Base-by-base conservation (phyloP, 2,113 vertebrate species). In the Anhinga anhinga region DNA sequence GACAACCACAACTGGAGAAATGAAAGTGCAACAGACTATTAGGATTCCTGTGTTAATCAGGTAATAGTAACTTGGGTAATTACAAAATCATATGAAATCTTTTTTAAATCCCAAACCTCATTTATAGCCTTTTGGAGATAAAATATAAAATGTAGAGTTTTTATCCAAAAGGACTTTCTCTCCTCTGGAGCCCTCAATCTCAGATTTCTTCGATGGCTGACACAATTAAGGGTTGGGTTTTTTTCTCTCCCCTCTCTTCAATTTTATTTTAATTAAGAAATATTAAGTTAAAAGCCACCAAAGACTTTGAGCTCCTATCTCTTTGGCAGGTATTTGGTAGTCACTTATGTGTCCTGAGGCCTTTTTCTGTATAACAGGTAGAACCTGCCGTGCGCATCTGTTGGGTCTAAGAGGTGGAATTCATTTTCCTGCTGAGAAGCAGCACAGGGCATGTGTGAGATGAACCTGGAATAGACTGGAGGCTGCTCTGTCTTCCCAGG, bases 11-110 rank as follows among this genome's bases (percentile, higher is more conserved):
- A 97, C 96, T 97, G 97, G 97, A 98, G 96, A 95, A 98, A 97
- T 96, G 90, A 97, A 97, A 87, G 92, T 25, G 96, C 95, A 95
- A 86, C 97, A 97, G 97, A 97, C 97, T 97, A 97, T 97, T 97
- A 98, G 98, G 98, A 98, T 98, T 97, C 98, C 97, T 97, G 97
- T 97, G 97, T 97, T 98, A 98, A 98, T 98, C 98, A 98, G 98
- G 98, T 98, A 98, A 98, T 98, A 98, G 97, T 98, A 97, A 98
- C 98, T 98, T 97, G 97, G 97, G 98, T 98, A 98, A 98, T 98
- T 98, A 98, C 98, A 96, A 98, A 98, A 98, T 98, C 98, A 98
- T 95, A 96, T 97, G 97, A 97, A 98, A 98, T 98, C 97, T 98
- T 98, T 97, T 97, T 97, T 95, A 97, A 98, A 98, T 98, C 98